A percentile compares a stretch with the other conserved stretches of the same genome.
Evolutionary conservation across 1,140 invertebrate genomes (phyloP).

Genomic region (Neodiprion virginianus): DNA sequence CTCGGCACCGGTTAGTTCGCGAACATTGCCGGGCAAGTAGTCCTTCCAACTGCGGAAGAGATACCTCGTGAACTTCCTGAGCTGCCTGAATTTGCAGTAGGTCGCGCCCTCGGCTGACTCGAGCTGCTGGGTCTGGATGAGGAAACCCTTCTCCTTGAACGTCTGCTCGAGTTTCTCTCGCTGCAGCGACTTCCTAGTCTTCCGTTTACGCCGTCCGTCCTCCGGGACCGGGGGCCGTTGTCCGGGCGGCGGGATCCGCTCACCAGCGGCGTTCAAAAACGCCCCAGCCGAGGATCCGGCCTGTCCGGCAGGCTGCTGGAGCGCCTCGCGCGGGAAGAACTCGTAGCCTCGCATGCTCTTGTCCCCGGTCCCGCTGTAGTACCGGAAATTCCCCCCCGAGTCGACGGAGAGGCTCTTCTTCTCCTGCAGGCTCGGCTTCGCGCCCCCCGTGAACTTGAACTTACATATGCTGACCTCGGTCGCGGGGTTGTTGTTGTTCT

Average conservation of each 20-base stretch:
- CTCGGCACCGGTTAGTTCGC: slow-evolving; percentile 50
- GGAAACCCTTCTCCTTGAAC: slow-evolving; percentile 90
- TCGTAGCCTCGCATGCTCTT: slow-evolving; percentile 80
- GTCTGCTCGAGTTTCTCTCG: slow-evolving; percentile 89
- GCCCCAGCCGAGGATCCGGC: slow-evolving; percentile 59
- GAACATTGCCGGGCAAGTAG: slow-evolving; percentile 82
- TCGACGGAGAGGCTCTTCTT: slow-evolving; percentile 91
- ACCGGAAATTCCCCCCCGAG: slow-evolving; percentile 84
- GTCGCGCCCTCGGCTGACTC: slow-evolving; percentile 91
- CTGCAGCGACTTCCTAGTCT: slow-evolving; percentile 82
- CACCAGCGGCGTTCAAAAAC: slow-evolving; percentile 62
- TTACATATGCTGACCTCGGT: slow-evolving; percentile 90
- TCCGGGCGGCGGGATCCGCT: slow-evolving; percentile 60
- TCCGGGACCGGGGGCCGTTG: slow-evolving; percentile 40
- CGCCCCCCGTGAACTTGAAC: slow-evolving; percentile 90
- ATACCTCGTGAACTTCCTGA: slow-evolving; percentile 91
- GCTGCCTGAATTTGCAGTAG: slow-evolving; percentile 91
- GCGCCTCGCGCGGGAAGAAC: slow-evolving; percentile 74
- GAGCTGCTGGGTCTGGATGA: slow-evolving; percentile 91
- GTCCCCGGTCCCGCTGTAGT: slow-evolving; percentile 78
- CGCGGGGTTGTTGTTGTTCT: slow-evolving; percentile 75
- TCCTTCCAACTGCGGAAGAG: slow-evolving; percentile 93
- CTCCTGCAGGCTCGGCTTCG: slow-evolving; percentile 84
- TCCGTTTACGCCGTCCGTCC: slow-evolving; percentile 70
- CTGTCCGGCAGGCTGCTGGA: slow-evolving; percentile 65